Evolutionary conservation across 1,140 invertebrate genomes (phyloP).

Genomic region (Listronotus bonariensis): DNA sequence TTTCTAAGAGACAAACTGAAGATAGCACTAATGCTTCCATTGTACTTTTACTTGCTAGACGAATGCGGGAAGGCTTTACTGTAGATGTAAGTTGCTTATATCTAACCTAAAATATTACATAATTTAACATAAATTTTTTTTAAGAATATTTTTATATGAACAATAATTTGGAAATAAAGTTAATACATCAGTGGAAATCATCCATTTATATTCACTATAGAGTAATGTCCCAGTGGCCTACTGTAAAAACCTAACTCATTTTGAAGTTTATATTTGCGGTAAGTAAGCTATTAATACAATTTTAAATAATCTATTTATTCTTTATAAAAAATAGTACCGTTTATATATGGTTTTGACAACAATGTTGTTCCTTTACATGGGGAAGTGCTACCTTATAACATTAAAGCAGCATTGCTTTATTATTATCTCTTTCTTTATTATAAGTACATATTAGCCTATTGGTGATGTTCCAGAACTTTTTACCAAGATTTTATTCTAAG

Average conservation of each 20-base stretch:
- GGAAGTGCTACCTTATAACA: no score
- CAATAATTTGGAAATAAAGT: conserved; percentile 67
- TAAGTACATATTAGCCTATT: no score
- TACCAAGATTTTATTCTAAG: no score
- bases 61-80: conserved; percentile 80
- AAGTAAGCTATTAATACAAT: conserved; percentile 33
- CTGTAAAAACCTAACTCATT: conserved; percentile 60
- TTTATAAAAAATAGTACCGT: no score
- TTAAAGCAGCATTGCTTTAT: no score
- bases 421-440: no score
- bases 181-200: conserved; percentile 77
- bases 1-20: conserved; percentile 71
- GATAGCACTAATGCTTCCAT: conserved; percentile 68
- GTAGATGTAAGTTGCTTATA: conserved; percentile 63
- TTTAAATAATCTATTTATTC: no score
- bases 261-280: conserved; percentile 67
- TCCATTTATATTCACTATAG: conserved; percentile 75
- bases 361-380: no score
- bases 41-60: conserved; percentile 72
- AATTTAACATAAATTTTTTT: conserved; percentile 45
- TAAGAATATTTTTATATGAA: conserved; percentile 61
- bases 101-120: conserved; percentile 11
- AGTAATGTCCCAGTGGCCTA: conserved; percentile 66
- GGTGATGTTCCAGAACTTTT: no score
- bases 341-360: no score